Conservation (phyloP, 2,113 vertebrate species). For the Willisornis vidua region DNA sequence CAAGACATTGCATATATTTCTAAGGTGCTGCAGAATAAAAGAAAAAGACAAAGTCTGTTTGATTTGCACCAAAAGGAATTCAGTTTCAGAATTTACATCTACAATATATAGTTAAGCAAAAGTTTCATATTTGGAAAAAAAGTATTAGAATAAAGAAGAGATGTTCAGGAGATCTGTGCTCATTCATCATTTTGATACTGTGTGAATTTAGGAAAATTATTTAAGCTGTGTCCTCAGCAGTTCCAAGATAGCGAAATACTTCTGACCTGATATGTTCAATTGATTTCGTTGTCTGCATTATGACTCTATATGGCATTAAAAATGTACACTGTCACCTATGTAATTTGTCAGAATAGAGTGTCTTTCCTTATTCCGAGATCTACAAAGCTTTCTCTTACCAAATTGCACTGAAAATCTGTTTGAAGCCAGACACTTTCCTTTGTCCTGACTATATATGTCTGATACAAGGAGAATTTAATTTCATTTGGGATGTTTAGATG, state of each 20-base stretch:
- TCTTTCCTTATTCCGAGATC: background rate
- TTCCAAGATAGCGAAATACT: background rate
- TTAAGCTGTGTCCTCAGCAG: background rate
- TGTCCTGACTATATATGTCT: background rate
- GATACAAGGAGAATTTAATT: background rate
- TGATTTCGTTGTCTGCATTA: background rate
- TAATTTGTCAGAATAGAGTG: background rate
- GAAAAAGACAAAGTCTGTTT: background rate
- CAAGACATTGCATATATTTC: background rate
- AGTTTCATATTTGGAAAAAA: background rate
- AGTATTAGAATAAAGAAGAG: accelerated
- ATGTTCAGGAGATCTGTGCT: background rate
- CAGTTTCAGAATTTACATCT: background rate
- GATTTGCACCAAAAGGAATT: background rate
- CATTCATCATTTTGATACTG: background rate
- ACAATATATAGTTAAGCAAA: background rate
- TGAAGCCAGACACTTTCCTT: background rate
- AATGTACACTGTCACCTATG: background rate
- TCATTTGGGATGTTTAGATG: background rate
- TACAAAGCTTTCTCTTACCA: background rate
- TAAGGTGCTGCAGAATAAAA: background rate
- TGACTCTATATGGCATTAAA: background rate
- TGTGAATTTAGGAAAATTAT: background rate
- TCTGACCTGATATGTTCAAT: background rate
- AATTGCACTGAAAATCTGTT: background rate